Conservation (phyloP, 2,113 vertebrate genomes). For the Holacanthus passer region DNA sequence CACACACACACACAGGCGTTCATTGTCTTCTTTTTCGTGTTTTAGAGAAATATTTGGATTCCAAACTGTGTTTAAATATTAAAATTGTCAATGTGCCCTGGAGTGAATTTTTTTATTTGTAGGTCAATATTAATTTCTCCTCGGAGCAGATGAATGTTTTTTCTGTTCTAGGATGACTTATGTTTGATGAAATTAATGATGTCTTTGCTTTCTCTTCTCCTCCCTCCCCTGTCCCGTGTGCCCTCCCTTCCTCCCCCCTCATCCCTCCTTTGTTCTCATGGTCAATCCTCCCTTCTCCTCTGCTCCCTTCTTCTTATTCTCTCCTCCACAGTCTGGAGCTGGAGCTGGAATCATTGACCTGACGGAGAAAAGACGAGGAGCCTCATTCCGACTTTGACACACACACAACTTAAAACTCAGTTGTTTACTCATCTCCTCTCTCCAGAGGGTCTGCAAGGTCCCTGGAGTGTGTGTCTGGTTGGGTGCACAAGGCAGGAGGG, state of each 20-base stretch:
- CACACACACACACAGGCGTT: background rate
- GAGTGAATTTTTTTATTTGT: slow-evolving; percentile 34
- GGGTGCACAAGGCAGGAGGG: slow-evolving; percentile 15
- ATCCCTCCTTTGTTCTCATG: slow-evolving; percentile 50
- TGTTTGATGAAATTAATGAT: slow-evolving; percentile 60
- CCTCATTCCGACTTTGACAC: slow-evolving; percentile 7
- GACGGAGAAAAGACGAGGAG: slow-evolving; percentile 7
- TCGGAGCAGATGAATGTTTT: slow-evolving; percentile 29
- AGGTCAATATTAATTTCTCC: background rate
- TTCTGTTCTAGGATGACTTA: slow-evolving; percentile 38
- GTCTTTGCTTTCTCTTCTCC: slow-evolving; percentile 11
- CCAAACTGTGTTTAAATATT: background rate
- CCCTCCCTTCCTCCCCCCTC: background rate
- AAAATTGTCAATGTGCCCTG: background rate
- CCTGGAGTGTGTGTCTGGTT: slow-evolving; percentile 43
- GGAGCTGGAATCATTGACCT: background rate
- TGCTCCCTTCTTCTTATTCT: background rate
- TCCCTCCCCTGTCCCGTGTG: background rate
- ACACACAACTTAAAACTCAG: slow-evolving; percentile 2
- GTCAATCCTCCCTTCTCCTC: slow-evolving; percentile 18
- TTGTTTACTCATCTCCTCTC: slow-evolving; percentile 6
- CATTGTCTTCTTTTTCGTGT: background rate
- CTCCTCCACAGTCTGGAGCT: slow-evolving; percentile 12
- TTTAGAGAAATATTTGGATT: background rate
- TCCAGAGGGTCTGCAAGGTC: slow-evolving; percentile 25